A percentile compares a stretch with the other conserved stretches of the same genome.
Conservation (phyloP, 2,888 invertebrate genomes). For the Crematogaster levior region DNA sequence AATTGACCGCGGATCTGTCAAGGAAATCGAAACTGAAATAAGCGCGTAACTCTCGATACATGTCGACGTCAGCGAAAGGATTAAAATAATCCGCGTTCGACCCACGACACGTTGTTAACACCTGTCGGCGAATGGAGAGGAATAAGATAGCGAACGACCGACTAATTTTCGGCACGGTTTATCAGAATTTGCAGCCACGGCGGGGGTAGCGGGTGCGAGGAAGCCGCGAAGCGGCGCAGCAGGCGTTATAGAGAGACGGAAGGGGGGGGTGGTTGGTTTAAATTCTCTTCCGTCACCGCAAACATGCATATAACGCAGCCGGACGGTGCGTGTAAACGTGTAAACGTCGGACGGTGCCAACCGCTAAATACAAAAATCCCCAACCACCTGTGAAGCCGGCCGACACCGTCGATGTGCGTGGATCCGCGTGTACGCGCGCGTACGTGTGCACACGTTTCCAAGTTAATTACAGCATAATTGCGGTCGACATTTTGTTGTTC, state of each 20-base stretch:
- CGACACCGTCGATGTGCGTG: constrained; percentile 46
- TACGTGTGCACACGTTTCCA: constrained; percentile 74
- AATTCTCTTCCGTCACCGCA: constrained; percentile 85
- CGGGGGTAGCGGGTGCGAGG: constrained; percentile 17
- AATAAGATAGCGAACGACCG: constrained; percentile 34
- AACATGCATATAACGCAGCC: constrained; percentile 85
- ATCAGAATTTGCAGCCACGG: constrained; percentile 22
- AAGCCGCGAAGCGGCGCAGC: neutral
- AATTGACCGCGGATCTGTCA: neutral
- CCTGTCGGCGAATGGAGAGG: neutral
- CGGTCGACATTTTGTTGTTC: constrained; percentile 84
- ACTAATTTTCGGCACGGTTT: constrained; percentile 46
- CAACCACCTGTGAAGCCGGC: constrained; percentile 84
- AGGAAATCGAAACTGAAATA: neutral
- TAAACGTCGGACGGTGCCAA: constrained; percentile 82
- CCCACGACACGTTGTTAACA: neutral
- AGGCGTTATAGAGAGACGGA: constrained; percentile 30
- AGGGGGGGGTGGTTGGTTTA: constrained; percentile 79
- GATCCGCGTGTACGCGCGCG: constrained; percentile 7
- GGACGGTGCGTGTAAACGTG: constrained; percentile 81
- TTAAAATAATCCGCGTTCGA: constrained; percentile 15
- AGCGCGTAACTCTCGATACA: neutral
- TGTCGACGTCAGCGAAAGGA: neutral
- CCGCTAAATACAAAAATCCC: constrained; percentile 85
- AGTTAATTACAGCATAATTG: constrained; percentile 86